Evolutionary conservation across 2,113 vertebrate species (phyloP).

Genomic region (Ptychochromis oligacanthus): DNA sequence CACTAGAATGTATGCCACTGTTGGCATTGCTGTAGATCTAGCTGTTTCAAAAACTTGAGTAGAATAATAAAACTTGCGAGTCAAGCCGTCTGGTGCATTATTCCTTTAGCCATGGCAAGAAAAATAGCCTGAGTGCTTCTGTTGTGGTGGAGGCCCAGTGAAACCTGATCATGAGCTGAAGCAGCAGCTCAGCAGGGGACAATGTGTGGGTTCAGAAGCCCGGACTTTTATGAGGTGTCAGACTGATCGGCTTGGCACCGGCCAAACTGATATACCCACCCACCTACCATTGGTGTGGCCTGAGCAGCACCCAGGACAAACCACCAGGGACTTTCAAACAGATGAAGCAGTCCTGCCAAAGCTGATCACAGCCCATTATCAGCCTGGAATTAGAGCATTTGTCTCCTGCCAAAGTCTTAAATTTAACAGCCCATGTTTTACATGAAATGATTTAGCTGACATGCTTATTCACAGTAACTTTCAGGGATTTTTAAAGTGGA

Average conservation of each 20-base stretch:
- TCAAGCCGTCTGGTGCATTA: conserved; percentile 33
- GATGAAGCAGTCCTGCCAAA: conserved; percentile 12
- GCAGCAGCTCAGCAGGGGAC: conserved; percentile 40
- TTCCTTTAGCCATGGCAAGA: conserved; percentile 16
- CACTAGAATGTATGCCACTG: conserved; percentile 31
- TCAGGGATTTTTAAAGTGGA: not conserved
- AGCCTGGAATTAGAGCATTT: conserved; percentile 35
- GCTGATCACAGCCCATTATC: conserved; percentile 36
- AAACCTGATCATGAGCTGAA: conserved; percentile 59
- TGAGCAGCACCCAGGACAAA: conserved; percentile 39
- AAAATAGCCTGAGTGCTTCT: conserved; percentile 23
- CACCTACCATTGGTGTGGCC: conserved; percentile 26
- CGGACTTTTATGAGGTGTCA: conserved; percentile 65
- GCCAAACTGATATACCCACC: conserved; percentile 25
- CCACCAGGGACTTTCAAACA: conserved; percentile 6
- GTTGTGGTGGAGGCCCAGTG: conserved; percentile 51
- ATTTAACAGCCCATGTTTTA: conserved; percentile 21
- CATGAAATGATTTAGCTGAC: conserved; percentile 36
- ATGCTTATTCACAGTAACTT: not conserved
- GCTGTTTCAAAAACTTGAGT: conserved; percentile 28
- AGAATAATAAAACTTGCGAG: conserved; percentile 55
- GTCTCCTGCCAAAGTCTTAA: conserved; percentile 51
- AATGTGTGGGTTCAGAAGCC: conserved; percentile 39
- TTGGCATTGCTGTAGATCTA: conserved; percentile 13
- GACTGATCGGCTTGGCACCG: conserved; percentile 24